Evolutionary conservation across 92 coral and sea anemone species (phyloP).

Genomic region (Paramuricea clavata): DNA sequence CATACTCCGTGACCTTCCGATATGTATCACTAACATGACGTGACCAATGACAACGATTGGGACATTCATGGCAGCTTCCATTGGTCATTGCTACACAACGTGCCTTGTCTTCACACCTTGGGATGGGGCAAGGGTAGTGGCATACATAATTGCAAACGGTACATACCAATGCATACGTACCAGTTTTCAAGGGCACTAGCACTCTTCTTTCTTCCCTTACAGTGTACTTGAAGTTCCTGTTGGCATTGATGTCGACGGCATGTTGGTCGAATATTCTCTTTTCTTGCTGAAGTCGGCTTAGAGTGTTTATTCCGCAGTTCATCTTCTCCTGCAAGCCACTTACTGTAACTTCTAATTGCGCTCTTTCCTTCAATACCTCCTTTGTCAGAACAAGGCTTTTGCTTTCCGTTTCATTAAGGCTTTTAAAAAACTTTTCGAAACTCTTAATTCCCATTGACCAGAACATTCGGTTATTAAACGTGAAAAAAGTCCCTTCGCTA

Average conservation of each 20-base stretch:
- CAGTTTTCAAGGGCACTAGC: background rate
- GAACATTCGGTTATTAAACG: slow-evolving; percentile 58
- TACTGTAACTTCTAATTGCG: slow-evolving; percentile 60
- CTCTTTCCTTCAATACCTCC: slow-evolving; percentile 52
- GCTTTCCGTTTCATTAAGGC: slow-evolving; percentile 6
- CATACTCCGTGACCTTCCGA: slow-evolving; percentile 32
- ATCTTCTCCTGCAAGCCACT: slow-evolving; percentile 47
- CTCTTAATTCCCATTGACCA: slow-evolving; percentile 60
- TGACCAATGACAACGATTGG: slow-evolving; percentile 43
- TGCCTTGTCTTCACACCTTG: slow-evolving; percentile 23
- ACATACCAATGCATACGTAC: slow-evolving; percentile 48
- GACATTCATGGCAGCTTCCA: slow-evolving; percentile 8
- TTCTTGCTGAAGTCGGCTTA: slow-evolving; percentile 41
- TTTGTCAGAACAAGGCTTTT: slow-evolving; percentile 60
- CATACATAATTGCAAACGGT: slow-evolving; percentile 51
- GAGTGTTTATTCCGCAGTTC: slow-evolving; percentile 40
- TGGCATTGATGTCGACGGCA: slow-evolving; percentile 58
- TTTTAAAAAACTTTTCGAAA: slow-evolving; percentile 50
- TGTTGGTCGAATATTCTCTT: slow-evolving; percentile 50
- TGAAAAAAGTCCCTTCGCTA: slow-evolving; percentile 24
- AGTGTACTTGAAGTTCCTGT: slow-evolving; percentile 52
- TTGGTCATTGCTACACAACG: slow-evolving; percentile 50
- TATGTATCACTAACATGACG: slow-evolving; percentile 40
- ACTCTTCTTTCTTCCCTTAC: slow-evolving; percentile 40
- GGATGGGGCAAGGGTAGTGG: slow-evolving; percentile 53